phyloP scores from a whole-genome alignment of 2,797 vertebrate species.

The Sandelia bainsii region DNA sequence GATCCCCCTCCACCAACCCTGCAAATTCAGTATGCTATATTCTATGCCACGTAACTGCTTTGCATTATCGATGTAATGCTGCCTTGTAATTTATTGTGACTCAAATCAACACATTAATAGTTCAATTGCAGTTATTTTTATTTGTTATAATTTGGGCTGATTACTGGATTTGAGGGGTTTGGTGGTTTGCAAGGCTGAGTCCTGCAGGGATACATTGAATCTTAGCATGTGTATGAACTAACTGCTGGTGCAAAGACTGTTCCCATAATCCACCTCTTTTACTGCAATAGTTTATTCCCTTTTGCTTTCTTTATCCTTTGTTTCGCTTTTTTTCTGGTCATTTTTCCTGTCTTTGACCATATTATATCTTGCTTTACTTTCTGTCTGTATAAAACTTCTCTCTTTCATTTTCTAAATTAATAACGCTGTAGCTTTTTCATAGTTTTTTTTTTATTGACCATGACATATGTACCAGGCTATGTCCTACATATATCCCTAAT shows the following conservation, averaged over 20 bases:
- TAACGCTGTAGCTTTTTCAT: slow-evolving; percentile 27
- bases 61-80: not conserved
- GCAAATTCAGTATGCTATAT: slow-evolving; percentile 62
- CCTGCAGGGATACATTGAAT: slow-evolving; percentile 60
- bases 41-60: not conserved
- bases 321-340: not conserved
- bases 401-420: slow-evolving; percentile 16
- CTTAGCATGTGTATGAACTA: slow-evolving; percentile 76
- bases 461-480: slow-evolving; percentile 22
- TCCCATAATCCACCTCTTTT: slow-evolving; percentile 40
- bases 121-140: slow-evolving; percentile 12
- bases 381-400: not conserved
- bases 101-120: slow-evolving; percentile 1
- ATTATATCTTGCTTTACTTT: not conserved
- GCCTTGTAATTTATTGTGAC: not conserved
- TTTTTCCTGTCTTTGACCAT: not conserved
- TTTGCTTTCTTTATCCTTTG: not conserved
- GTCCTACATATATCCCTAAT: not conserved
- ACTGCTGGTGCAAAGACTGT: slow-evolving; percentile 60
- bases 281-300: slow-evolving; percentile 10
- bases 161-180: slow-evolving; percentile 68
- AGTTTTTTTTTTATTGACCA: not conserved
- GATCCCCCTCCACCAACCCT: slow-evolving; percentile 20
- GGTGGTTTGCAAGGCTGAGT: slow-evolving; percentile 31
- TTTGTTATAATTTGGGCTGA: not conserved